phyloP scores from a whole-genome alignment of 2,113 vertebrate species.

The Tenebrosternarchus preto region DNA sequence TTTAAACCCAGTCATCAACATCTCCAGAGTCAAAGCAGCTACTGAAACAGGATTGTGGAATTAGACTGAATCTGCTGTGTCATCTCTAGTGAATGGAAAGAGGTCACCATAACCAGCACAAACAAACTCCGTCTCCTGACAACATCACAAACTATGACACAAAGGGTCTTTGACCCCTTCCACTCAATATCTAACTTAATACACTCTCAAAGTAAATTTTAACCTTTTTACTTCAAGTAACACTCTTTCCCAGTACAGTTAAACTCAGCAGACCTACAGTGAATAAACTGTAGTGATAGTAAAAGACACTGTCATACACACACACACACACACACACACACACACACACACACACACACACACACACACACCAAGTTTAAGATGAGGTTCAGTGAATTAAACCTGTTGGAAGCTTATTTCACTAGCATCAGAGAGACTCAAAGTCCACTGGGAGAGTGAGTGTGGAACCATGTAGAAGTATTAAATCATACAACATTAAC shows the following conservation, averaged over 20 bases:
- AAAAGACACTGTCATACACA: neutral
- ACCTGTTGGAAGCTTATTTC: neutral
- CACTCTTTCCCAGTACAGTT: neutral
- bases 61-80: constrained; percentile 30
- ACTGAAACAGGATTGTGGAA: constrained; percentile 12
- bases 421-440: too few relatives aligned
- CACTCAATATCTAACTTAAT: constrained; percentile 7
- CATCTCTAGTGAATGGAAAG: constrained; percentile 26
- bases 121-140: constrained; percentile 26
- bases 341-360: too few relatives aligned
- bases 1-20: neutral
- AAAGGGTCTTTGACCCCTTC: neutral
- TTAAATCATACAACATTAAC: neutral
- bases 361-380: neutral
- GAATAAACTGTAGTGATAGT: neutral
- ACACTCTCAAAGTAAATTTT: neutral
- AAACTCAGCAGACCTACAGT: neutral
- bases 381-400: constrained; percentile 5
- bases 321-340: neutral
- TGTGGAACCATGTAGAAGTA: too few relatives aligned
- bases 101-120: constrained; percentile 18
- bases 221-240: neutral
- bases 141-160: constrained; percentile 16
- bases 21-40: neutral
- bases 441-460: too few relatives aligned